Conservation (phyloP, 1,140 invertebrate species). For the Liolophura sinensis region DNA sequence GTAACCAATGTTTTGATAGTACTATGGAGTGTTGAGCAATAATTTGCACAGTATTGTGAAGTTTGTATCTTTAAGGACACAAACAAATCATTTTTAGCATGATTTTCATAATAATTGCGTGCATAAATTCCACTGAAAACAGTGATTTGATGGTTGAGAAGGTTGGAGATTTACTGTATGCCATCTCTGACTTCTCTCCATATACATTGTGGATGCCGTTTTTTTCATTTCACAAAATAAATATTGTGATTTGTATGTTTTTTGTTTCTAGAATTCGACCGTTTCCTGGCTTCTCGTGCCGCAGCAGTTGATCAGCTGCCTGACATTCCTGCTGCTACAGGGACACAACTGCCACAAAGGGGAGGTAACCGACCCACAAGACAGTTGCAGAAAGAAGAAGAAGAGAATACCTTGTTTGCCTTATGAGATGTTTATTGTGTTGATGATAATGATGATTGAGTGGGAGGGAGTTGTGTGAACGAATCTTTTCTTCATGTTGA, state of each 20-base stretch:
- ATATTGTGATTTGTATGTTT: conserved; percentile 10
- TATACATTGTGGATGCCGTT: background rate
- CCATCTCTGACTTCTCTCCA: background rate
- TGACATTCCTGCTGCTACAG: conserved; percentile 47
- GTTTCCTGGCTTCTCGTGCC: conserved; percentile 86
- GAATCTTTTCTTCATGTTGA: background rate
- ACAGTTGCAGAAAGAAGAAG: conserved; percentile 54
- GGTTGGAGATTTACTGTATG: background rate
- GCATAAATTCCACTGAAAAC: too few species aligned
- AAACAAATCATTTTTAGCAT: too few species aligned
- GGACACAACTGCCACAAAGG: conserved; percentile 18
- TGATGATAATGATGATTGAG: background rate
- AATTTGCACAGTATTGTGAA: background rate
- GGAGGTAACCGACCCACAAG: conserved; percentile 25
- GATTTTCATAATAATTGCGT: too few species aligned
- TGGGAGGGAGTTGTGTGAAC: background rate
- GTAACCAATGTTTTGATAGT: too few species aligned
- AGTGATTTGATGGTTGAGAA: too few species aligned
- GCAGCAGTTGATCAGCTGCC: conserved; percentile 68
- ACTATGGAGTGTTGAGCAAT: too few species aligned
- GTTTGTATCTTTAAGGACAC: too few species aligned
- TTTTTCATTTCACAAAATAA: conserved; percentile 1
- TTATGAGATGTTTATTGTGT: conserved; percentile 32
- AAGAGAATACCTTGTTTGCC: conserved; percentile 57
- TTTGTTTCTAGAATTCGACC: conserved; percentile 84